Percentiles rank a stretch among this genome's conserved stretches.
Conservation (phyloP, 2,113 vertebrate genomes). For the Silurus meridionalis region DNA sequence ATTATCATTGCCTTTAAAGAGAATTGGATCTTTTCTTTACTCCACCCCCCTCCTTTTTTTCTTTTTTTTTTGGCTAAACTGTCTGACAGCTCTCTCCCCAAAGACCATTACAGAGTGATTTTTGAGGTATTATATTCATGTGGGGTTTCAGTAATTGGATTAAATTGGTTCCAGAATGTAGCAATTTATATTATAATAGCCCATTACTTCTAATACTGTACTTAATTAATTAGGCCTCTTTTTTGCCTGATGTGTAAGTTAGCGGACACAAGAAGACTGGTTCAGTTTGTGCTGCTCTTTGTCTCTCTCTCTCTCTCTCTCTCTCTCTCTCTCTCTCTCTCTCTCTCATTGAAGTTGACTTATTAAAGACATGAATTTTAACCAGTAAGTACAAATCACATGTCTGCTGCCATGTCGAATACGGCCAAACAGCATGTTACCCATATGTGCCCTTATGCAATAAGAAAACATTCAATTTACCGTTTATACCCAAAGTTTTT, state of each 20-base stretch:
- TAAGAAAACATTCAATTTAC: not conserved
- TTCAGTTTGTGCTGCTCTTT: constrained; percentile 50
- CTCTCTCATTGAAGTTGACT: not conserved
- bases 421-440: not conserved
- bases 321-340: constrained; percentile 28
- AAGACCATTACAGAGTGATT: constrained; percentile 80
- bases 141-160: constrained; percentile 84
- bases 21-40: constrained; percentile 59
- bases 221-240: constrained; percentile 83
- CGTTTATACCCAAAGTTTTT: not conserved
- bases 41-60: constrained; percentile 46
- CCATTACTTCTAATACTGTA: constrained; percentile 84
- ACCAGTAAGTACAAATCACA: constrained; percentile 22
- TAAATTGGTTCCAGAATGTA: constrained; percentile 88
- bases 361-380: constrained; percentile 7
- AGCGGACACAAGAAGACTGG: constrained; percentile 50
- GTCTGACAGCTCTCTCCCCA: constrained; percentile 77
- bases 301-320: constrained; percentile 25
- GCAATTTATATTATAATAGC: constrained; percentile 87
- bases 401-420: not conserved
- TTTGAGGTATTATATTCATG: constrained; percentile 84
- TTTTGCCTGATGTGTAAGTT: constrained; percentile 66
- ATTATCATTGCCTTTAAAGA: constrained; percentile 74
- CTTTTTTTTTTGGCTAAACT: constrained; percentile 62
- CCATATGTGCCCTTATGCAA: not conserved